Conservation (phyloP, 2,888 invertebrate genomes). For the Parnassius smintheus region DNA sequence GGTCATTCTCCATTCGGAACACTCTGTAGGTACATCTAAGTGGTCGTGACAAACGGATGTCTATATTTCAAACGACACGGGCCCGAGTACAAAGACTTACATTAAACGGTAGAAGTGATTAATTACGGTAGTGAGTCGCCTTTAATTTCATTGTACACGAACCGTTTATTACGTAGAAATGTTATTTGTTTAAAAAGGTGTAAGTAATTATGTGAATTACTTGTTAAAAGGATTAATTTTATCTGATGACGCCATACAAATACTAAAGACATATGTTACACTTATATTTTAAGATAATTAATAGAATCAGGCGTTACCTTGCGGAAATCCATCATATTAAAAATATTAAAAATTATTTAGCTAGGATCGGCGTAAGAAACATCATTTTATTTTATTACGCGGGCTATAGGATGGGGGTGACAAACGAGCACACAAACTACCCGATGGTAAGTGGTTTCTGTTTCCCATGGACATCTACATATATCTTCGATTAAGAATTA, state of each 20-base stretch:
- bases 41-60: constrained; percentile 12
- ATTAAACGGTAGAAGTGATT: constrained; percentile 19
- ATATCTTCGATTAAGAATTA: no score
- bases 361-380: no score
- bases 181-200: constrained; percentile 6
- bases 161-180: neutral
- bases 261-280: neutral
- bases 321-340: no score
- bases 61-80: constrained; percentile 18
- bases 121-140: constrained; percentile 7
- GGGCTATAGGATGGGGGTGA: no score
- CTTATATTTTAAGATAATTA: no score
- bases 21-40: neutral
- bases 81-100: constrained; percentile 6
- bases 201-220: constrained; percentile 5
- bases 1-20: neutral
- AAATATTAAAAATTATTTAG: no score
- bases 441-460: no score
- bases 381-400: no score
- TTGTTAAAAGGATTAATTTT: neutral
- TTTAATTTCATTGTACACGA: constrained; percentile 6
- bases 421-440: no score
- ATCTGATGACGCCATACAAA: neutral
- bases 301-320: no score
- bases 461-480: no score